Base-by-base conservation (phyloP, 2,888 invertebrate species). In the Clanis bilineata region DNA sequence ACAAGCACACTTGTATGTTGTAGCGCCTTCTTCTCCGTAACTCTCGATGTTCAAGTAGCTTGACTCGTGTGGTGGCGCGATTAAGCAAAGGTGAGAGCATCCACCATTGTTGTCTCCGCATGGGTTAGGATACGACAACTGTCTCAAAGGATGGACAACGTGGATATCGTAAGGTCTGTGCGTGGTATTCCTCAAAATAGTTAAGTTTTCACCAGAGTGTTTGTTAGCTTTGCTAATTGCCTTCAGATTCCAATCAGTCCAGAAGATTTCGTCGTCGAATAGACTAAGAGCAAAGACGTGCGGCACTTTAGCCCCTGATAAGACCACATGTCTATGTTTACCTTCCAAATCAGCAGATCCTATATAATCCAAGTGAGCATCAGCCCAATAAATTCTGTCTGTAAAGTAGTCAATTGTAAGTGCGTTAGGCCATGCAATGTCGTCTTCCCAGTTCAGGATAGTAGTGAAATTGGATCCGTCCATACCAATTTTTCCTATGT, bases 241-340 rank as follows among this genome's bases (percentile, higher is more conserved):
- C 82, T 98, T 98, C 56, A 98, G 88, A 83, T 99, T 99, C 99
- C 99, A 99, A 82, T 99, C 99, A 0, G 98, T 98, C 98, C 99
- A 99, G 88, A 96, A 99, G 21, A 97, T 93, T 72, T 94, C 95
- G 74, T 99, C 98, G 76, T 99, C 99, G 82, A 99, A 99, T 0
- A 99, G 93, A 9, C 97, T 95, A 47, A 99, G 91, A 0, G 99
- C 98, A 76, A 98, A 99, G 0, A 99, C 98, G 82, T 99, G 99
- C 0, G 99, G 99, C 0, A 99, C 98, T 55, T 94, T 92, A 2
- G 93, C 85, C 0, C 97, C 97, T 0, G 96, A 95, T 2, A 98
- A 79, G 0, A 96, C 97, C 58, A 96, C 94, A 77, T 97, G 96
- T 3, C 97, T 93, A 79, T 98, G 96, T 66, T 94, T 94, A 1